Conservation (phyloP, 2,888 invertebrate genomes). For the Tyria jacobaeae region DNA sequence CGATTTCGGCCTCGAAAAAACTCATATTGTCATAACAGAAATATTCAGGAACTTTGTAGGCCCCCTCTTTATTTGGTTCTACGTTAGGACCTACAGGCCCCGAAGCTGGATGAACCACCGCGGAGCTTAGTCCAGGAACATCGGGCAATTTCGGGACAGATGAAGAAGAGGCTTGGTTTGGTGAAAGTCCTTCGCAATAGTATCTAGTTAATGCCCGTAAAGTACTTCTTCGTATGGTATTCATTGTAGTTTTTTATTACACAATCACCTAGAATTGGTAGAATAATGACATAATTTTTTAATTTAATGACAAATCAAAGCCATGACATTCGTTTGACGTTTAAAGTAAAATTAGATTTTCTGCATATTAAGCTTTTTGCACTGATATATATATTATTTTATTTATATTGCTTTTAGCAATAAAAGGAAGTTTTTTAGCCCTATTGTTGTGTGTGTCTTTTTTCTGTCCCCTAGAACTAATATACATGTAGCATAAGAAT, state of each 20-base stretch:
- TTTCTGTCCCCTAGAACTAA: too few relatives aligned
- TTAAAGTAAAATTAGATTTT: too few relatives aligned
- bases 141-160: constrained; percentile 56
- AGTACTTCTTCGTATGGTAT: constrained; percentile 47
- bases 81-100: constrained; percentile 91
- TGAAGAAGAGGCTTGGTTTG: constrained; percentile 45
- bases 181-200: constrained; percentile 59
- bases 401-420: too few relatives aligned
- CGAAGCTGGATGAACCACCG: constrained; percentile 83
- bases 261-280: constrained; percentile 62
- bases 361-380: too few relatives aligned
- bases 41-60: constrained; percentile 96
- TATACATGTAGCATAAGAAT: too few relatives aligned
- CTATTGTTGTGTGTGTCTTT: too few relatives aligned
- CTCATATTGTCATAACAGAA: constrained; percentile 92
- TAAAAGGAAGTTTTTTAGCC: too few relatives aligned
- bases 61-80: constrained; percentile 87
- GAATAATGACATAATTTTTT: background rate
- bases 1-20: constrained; percentile 94
- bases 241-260: constrained; percentile 60
- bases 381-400: too few relatives aligned
- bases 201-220: constrained; percentile 54
- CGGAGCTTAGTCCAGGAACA: constrained; percentile 89
- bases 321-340: too few relatives aligned
- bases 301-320: too few relatives aligned